Evolutionary conservation across 2,113 vertebrate genomes (phyloP), one percentile per base, ranked within the genome.

Genomic region (Murina feae): DNA sequence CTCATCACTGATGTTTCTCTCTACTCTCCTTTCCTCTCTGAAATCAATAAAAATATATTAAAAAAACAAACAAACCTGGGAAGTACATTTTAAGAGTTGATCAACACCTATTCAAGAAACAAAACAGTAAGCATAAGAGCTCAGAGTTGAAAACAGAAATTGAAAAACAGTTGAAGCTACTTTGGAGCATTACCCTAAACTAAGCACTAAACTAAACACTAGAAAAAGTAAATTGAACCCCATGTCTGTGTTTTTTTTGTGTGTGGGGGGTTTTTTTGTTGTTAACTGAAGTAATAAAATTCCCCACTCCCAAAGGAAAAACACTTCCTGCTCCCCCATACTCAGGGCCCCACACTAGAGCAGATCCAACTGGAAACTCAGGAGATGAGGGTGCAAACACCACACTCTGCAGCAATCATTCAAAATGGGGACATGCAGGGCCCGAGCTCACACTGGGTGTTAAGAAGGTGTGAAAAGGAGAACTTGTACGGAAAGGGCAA

Each of bases 31-130:
- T 60, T 60, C 23, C 23, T 25, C 55, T 60, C 55, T 60, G 23
- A 60, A 60, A 60, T 60, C 9, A 60, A 60, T 60, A 25, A 60
- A 60, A 60, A 60, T 25, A 25, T 60, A 60, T 12, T 60, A 5
- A 55, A 12, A 89, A 95, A 95, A 96, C 63, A 51, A 85, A 89
- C 42, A 85, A 91, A 35, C 25, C 75, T 72, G 32, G 39, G 65
- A 89, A 96, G 81, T 42, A 9, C 35, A 80, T 53, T 82, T 89
- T 89, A 83, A 44, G 74, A 68, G 35, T 32, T 85, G 25, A 93
- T 0, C 2, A 51, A 81, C 53, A 95, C 18, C n/a, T 9, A 89
- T 16, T 79, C 25, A 83, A 90, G 60, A 79, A 89, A 89, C 68
- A 68, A 80, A 93, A 89, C 35, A 42, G 0, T 53, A 81, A 80